These are phyloP conservation scores for Lithophane ornitopus DNA, from an alignment of 2,888 invertebrate species.

Conservation along the genomic window DNA sequence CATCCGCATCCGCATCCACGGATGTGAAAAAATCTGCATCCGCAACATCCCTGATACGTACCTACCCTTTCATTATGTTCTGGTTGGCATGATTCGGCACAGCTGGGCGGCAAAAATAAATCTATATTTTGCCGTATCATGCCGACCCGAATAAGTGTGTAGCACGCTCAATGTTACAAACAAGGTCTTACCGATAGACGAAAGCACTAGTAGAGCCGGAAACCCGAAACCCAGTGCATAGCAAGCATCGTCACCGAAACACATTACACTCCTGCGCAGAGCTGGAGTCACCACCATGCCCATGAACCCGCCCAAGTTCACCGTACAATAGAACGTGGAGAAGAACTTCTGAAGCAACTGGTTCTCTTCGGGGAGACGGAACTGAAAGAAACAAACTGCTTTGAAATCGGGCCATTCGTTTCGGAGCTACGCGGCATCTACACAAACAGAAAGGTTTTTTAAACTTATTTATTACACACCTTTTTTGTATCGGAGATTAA, in stretches of 20 bases:
- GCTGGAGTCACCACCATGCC: slow-evolving; percentile 94
- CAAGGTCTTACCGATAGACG: slow-evolving; percentile 90
- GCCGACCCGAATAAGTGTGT: not conserved
- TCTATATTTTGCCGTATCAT: not conserved
- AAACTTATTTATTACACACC: not conserved
- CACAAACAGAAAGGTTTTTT: not conserved
- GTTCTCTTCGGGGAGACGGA: slow-evolving; percentile 92
- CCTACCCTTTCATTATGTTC: not conserved
- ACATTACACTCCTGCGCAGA: slow-evolving; percentile 92
- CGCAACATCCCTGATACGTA: too few relatives aligned
- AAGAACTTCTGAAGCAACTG: slow-evolving; percentile 93
- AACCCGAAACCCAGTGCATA: slow-evolving; percentile 95
- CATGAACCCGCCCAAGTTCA: slow-evolving; percentile 93
- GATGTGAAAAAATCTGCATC: too few relatives aligned
- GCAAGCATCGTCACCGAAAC: slow-evolving; percentile 93
- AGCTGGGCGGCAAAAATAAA: not conserved
- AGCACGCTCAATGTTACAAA: too few relatives aligned
- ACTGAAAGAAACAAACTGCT: slow-evolving; percentile 76
- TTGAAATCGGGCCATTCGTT: not conserved
- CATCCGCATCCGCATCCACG: too few relatives aligned
- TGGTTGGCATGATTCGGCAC: not conserved
- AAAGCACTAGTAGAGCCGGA: slow-evolving; percentile 93
- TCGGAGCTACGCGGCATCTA: not conserved
- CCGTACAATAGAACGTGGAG: slow-evolving; percentile 95
- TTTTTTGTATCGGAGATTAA: not conserved